A percentile compares a stretch with the other conserved stretches of the same genome.
Conservation (phyloP, 2,888 invertebrate genomes). For the Ametastegia equiseti region DNA sequence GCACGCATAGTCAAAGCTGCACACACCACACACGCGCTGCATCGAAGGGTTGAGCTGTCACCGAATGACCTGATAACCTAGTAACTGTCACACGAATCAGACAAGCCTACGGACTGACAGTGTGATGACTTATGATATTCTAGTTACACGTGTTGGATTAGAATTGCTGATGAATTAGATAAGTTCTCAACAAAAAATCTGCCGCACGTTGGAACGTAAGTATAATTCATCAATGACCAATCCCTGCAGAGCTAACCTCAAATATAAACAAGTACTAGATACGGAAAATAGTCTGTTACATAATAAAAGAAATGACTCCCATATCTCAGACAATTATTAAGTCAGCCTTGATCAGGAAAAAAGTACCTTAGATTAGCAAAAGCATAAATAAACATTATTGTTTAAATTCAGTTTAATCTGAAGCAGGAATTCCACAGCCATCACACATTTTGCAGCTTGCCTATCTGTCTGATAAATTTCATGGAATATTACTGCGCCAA, state of each 20-base stretch:
- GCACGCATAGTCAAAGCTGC: too few relatives aligned
- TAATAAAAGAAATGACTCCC: too few relatives aligned
- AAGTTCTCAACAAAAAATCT: neutral
- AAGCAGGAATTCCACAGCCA: too few relatives aligned
- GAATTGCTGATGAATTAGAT: neutral
- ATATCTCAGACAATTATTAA: too few relatives aligned
- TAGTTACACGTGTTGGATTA: neutral
- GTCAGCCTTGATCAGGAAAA: neutral
- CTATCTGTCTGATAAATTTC: too few relatives aligned
- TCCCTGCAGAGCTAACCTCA: neutral
- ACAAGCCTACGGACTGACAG: neutral
- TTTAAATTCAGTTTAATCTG: too few relatives aligned
- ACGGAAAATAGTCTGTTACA: too few relatives aligned
- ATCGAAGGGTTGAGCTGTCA: neutral
- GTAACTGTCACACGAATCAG: constrained; percentile 6
- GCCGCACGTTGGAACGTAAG: neutral
- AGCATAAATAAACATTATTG: too few relatives aligned
- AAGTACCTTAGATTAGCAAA: too few relatives aligned
- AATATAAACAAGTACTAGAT: neutral
- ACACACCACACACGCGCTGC: too few relatives aligned
- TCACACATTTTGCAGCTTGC: too few relatives aligned
- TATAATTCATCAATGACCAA: neutral
- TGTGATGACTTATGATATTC: neutral
- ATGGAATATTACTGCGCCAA: too few relatives aligned
- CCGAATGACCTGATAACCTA: neutral